Base-by-base conservation (phyloP, 2,888 invertebrate species). In the Cartodere bifasciata region DNA sequence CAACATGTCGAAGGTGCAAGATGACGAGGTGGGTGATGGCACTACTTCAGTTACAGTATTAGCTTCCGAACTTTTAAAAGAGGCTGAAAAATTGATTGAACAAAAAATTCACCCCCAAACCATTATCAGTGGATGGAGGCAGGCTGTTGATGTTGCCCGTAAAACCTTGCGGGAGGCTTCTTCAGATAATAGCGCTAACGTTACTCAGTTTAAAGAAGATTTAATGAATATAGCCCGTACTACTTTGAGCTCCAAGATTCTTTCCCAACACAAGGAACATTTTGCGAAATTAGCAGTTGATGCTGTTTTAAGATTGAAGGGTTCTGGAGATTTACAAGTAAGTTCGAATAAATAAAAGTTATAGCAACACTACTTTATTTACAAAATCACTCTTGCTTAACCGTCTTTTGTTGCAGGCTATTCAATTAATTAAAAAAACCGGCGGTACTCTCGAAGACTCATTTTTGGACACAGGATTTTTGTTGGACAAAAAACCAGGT, bases 21-120 rank as follows among this genome's bases (percentile, higher is more conserved):
- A 98, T 64, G 92, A 92, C 56, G 98, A 98, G 70, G 97, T 98
- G 35, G 98, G 98, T 24, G 98, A 99, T 72, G 98, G 98, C 9
- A 99, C 98, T n/a, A 99, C 98, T 22, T 97, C 97, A 1, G 98
- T 99, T 1, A 91, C 95, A 31, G 97, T 94, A 23, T 63, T 80
- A 40, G 97, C 97, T 44, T 79, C 94, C 29, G 97, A 98, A 63
- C 63, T 98, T 29, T 65, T 99, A 12, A 78, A 84, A 48, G 94
- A 95, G 65, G 97, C 97, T 10, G 98, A 99, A 58, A 82, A 83
- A 51, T 64, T 99, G 29, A 72, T 98, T 34, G 81, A 83, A 31
- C 85, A 87, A 62, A 92, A 92, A 58, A 76, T 98, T 40, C 98
- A 98, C 59, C 98, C 98, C 2, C 98, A 99, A 67, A 95, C 87